Conservation (phyloP, 1,140 invertebrate genomes). For the Ctenoplectra terminalis region DNA sequence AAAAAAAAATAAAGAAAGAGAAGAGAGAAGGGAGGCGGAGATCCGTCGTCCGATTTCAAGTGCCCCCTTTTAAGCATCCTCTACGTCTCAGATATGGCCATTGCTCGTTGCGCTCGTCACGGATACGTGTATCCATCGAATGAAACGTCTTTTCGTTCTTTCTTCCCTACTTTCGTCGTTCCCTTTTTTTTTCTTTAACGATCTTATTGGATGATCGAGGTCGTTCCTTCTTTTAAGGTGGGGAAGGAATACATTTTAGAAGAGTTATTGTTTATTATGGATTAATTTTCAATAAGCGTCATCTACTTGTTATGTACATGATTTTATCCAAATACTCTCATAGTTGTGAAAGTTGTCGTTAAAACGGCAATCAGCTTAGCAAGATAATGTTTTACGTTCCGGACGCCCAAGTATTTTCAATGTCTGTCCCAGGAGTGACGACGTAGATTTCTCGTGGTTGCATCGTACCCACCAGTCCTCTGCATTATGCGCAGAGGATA, state of each 20-base stretch:
- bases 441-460: neutral
- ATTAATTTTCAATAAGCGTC: too few relatives aligned
- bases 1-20: neutral
- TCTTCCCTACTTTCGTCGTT: neutral
- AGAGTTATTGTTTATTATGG: too few relatives aligned
- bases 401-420: too few relatives aligned
- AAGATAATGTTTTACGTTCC: too few relatives aligned
- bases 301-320: too few relatives aligned
- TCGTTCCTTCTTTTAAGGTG: neutral
- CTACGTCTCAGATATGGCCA: neutral
- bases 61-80: neutral
- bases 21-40: neutral
- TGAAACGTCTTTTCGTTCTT: neutral
- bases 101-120: constrained; percentile 10
- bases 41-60: constrained; percentile 15
- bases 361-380: too few relatives aligned
- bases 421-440: too few relatives aligned
- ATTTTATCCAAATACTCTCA: too few relatives aligned
- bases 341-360: too few relatives aligned
- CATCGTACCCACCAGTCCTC: neutral
- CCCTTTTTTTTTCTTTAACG: neutral
- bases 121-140: neutral
- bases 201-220: too few relatives aligned
- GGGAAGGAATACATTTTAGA: neutral
- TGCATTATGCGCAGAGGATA: neutral